phyloP scores from a whole-genome alignment of 2,888 invertebrate species.

The Ornithoptera priamus region DNA sequence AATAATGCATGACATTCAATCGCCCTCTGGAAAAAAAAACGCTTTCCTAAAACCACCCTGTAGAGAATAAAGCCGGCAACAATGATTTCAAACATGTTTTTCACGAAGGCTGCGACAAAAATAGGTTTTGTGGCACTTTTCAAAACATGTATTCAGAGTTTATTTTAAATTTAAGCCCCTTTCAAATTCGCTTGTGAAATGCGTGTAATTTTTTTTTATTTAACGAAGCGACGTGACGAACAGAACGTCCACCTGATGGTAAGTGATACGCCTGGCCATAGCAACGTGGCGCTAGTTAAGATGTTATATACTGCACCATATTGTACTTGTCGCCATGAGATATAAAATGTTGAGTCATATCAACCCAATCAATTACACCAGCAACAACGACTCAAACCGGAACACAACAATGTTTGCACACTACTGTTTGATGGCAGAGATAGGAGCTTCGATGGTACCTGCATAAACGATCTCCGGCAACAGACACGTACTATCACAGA shows the following conservation, averaged over 20 bases:
- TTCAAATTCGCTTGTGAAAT: neutral
- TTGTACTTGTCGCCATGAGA: too few species aligned
- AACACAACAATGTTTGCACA: too few species aligned
- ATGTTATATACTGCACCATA: too few species aligned
- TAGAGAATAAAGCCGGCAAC: neutral
- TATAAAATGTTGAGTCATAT: too few species aligned
- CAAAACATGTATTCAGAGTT: neutral
- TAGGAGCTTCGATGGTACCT: too few species aligned
- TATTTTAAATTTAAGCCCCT: neutral
- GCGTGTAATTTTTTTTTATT: neutral
- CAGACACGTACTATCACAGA: too few species aligned
- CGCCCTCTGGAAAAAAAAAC: neutral
- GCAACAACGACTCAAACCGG: too few species aligned
- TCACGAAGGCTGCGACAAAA: conserved; percentile 2
- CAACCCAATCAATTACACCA: too few species aligned
- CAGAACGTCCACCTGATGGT: neutral
- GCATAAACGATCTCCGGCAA: too few species aligned
- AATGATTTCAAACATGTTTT: neutral
- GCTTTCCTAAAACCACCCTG: neutral
- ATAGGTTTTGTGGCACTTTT: neutral
- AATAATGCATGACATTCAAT: conserved; percentile 75
- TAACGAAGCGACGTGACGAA: neutral
- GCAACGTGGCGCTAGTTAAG: too few species aligned
- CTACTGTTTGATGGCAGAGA: too few species aligned
- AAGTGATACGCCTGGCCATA: neutral